Evolutionary conservation across 2,888 invertebrate species (phyloP).

Genomic region (Caenorhabditis sp.): DNA sequence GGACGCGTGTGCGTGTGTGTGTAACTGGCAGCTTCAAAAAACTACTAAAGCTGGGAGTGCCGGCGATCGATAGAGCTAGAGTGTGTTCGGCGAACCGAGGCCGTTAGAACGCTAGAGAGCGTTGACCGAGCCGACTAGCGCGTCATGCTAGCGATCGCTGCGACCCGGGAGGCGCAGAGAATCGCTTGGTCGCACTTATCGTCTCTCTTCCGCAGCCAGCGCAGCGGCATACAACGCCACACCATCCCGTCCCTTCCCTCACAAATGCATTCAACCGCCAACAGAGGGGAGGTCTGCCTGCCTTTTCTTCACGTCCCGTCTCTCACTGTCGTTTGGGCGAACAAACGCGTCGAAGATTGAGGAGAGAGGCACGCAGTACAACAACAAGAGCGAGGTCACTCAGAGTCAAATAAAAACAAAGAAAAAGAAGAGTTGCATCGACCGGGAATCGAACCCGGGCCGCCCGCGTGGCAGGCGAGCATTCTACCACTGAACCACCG

Average conservation of each 20-base stretch:
- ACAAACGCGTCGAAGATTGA: background rate
- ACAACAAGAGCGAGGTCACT: background rate
- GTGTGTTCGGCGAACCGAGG: background rate
- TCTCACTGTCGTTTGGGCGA: background rate
- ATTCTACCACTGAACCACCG: conserved; percentile 81
- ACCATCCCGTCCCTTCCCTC: background rate
- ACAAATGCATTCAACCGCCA: background rate
- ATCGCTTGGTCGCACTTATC: conserved; percentile 2
- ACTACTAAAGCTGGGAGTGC: background rate
- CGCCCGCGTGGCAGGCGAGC: conserved; percentile 80
- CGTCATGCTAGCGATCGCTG: background rate
- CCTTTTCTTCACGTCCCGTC: background rate
- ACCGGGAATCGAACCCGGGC: conserved; percentile 81
- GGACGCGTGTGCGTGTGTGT: too few species aligned
- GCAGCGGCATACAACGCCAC: too few species aligned
- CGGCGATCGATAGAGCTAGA: background rate
- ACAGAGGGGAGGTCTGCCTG: too few species aligned
- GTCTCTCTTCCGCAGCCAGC: background rate
- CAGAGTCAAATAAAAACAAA: background rate
- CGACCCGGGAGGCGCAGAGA: background rate
- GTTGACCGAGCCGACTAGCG: background rate
- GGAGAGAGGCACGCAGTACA: background rate
- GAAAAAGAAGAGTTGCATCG: conserved; percentile 71
- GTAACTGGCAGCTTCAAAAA: background rate
- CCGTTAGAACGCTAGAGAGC: too few species aligned